Conservation (phyloP, 1,140 invertebrate species). For the Melipona quadrifasciata region DNA sequence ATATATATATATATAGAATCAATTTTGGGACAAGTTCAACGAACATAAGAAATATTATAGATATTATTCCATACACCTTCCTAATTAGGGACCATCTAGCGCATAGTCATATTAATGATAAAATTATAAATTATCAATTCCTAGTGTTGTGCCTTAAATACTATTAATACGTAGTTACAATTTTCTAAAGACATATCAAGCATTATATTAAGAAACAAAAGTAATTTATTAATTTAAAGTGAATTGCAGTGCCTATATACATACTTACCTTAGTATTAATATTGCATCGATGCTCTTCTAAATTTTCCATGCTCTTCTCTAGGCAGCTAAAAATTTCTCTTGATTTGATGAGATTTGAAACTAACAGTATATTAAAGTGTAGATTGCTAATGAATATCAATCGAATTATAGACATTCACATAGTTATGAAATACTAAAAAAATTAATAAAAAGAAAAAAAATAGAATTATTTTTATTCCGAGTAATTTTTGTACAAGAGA, state of each 20-base stretch:
- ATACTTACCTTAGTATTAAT: conserved; percentile 58
- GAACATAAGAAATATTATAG: conserved; percentile 32
- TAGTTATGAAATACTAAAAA: not conserved
- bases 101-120: conserved; percentile 64
- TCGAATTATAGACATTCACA: not conserved
- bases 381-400: not conserved
- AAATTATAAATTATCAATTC: conserved; percentile 46
- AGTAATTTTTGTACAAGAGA: not conserved
- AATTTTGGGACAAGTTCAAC: conserved; percentile 4
- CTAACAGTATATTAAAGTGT: conserved; percentile 9
- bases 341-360: conserved; percentile 4
- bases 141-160: conserved; percentile 48
- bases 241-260: conserved; percentile 52
- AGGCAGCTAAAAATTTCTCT: conserved; percentile 62
- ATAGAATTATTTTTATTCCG: conserved; percentile 2
- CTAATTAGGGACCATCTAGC: conserved; percentile 77
- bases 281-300: conserved; percentile 7
- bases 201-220: conserved; percentile 32
- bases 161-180: conserved; percentile 4
- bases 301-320: conserved; percentile 62
- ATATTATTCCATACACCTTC: conserved; percentile 72
- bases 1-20: conserved; percentile 10
- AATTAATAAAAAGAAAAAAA: not conserved
- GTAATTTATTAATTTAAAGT: conserved; percentile 46
- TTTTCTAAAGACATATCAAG: conserved; percentile 50